A percentile compares a stretch with the other conserved stretches of the same genome.
Conservation (phyloP, 2,113 vertebrate genomes). For the Holacanthus passer region DNA sequence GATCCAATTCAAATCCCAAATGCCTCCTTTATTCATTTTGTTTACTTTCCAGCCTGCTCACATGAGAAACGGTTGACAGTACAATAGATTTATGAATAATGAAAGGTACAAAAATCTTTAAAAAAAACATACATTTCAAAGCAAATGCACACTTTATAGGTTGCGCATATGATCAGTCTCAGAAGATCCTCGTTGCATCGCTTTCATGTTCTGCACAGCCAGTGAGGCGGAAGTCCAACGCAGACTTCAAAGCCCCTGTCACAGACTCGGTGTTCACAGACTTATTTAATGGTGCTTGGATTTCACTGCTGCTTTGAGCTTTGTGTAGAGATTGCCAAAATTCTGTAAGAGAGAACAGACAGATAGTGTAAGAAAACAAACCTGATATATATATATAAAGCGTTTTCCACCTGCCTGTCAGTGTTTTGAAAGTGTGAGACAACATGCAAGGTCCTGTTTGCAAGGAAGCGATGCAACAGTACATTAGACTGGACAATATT, state of each 20-base stretch:
- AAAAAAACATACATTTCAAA: conserved; percentile 47
- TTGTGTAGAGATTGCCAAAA: conserved; percentile 75
- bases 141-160: background rate
- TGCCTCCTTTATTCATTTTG: conserved; percentile 33
- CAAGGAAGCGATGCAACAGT: background rate
- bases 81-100: conserved; percentile 12
- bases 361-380: conserved; percentile 6
- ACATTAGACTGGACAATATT: background rate
- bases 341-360: conserved; percentile 74
- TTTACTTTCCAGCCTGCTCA: background rate
- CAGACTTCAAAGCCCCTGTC: conserved; percentile 33
- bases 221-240: conserved; percentile 8
- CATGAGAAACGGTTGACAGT: conserved; percentile 11
- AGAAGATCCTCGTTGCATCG: background rate
- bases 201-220: conserved; percentile 32
- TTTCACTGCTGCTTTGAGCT: conserved; percentile 79
- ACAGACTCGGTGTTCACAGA: background rate
- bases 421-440: background rate
- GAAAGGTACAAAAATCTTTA: conserved; percentile 11
- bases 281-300: conserved; percentile 77
- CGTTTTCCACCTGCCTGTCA: background rate
- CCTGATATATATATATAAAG: background rate
- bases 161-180: conserved; percentile 9
- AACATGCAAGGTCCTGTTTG: background rate
- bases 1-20: conserved; percentile 7